Evolutionary conservation across 2,113 vertebrate species (phyloP).

Genomic region (Nycticebus coucang): DNA sequence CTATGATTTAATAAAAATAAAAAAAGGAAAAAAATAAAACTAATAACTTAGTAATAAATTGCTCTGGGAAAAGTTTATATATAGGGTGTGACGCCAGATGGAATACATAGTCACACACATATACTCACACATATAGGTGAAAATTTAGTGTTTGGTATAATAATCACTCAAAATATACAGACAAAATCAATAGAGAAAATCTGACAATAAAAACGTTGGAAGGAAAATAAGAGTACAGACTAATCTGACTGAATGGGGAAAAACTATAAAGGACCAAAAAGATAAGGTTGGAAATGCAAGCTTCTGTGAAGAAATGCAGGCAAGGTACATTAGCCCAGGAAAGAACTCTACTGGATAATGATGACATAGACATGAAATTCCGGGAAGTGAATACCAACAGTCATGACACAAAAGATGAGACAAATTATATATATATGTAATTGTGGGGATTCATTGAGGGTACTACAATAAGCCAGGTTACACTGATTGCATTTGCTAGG

Average conservation of each 20-base stretch:
- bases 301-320: neutral
- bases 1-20: too few relatives aligned
- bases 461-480: too few relatives aligned
- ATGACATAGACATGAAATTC: neutral
- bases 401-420: neutral
- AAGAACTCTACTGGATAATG: neutral
- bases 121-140: neutral
- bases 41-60: neutral
- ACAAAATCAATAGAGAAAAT: neutral
- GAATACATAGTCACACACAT: neutral
- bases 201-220: neutral
- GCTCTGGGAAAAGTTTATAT: neutral
- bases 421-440: too few relatives aligned
- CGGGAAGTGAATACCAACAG: neutral
- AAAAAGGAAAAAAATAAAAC: too few relatives aligned
- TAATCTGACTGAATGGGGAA: neutral
- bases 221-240: neutral
- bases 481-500: too few relatives aligned
- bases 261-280: neutral
- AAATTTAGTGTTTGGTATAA: neutral
- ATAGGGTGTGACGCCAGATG: neutral
- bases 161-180: neutral
- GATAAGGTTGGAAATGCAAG: neutral
- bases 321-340: neutral
- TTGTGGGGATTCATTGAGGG: too few relatives aligned